These are phyloP conservation scores for Pachyseris speciosa DNA, from an alignment of 64 coral and sea anemone genomes.

Conservation along the genomic window DNA sequence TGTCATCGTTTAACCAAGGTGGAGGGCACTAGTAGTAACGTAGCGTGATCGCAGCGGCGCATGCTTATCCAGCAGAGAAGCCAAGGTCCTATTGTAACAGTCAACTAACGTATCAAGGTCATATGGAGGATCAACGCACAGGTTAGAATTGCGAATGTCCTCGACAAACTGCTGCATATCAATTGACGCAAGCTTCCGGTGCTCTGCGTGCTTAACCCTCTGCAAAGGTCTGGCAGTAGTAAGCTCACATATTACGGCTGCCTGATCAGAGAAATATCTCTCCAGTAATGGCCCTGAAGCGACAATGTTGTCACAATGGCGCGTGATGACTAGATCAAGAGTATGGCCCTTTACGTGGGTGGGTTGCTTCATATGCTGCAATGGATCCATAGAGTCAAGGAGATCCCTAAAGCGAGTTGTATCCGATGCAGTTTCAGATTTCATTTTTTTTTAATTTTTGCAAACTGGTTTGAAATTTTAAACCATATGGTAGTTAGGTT, in stretches of 20 bases:
- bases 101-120: slow-evolving; percentile 19
- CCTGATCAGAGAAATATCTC: slow-evolving; percentile 45
- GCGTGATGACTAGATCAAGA: slow-evolving; percentile 13
- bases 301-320: neutral
- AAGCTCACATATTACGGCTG: neutral
- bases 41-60: slow-evolving; percentile 40
- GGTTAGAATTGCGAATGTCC: slow-evolving; percentile 16
- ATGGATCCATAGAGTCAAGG: neutral
- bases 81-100: slow-evolving; percentile 54
- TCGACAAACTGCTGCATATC: slow-evolving; percentile 4
- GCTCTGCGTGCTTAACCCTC: neutral
- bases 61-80: slow-evolving; percentile 40
- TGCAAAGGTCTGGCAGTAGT: neutral
- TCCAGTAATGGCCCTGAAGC: neutral
- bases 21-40: neutral
- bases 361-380: neutral
- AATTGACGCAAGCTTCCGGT: slow-evolving; percentile 15
- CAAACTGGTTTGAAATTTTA: too few relatives aligned
- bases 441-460: too few relatives aligned
- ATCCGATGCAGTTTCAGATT: too few relatives aligned
- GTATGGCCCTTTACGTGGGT: neutral
- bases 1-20: slow-evolving; percentile 46
- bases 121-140: neutral
- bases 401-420: too few relatives aligned
- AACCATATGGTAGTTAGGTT: too few relatives aligned